phyloP scores from a whole-genome alignment of 2,888 invertebrate genomes.

The Ptycholaimellus sp. region DNA sequence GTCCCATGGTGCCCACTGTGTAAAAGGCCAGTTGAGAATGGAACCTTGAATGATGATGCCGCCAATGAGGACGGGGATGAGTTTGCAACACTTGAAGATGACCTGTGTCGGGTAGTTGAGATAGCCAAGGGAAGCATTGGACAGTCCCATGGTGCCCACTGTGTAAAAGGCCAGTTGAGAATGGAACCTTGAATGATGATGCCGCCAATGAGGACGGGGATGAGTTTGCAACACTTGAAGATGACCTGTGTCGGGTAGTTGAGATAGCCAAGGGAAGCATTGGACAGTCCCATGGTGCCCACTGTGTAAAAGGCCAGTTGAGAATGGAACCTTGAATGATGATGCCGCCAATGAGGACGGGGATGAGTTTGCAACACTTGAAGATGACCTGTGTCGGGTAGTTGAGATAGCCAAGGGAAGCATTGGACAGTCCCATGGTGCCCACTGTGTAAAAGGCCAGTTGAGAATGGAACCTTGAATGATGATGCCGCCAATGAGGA shows the following conservation, averaged over 20 bases:
- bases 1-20: constrained; percentile 79
- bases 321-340: constrained; percentile 62
- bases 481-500: constrained; percentile 69
- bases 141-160: constrained; percentile 79
- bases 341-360: constrained; percentile 75
- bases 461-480: constrained; percentile 61
- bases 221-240: constrained; percentile 87
- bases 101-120: constrained; percentile 86
- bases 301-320: constrained; percentile 61
- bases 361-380: constrained; percentile 86
- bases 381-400: constrained; percentile 90
- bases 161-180: constrained; percentile 61
- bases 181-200: constrained; percentile 65
- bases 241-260: constrained; percentile 90
- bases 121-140: constrained; percentile 73
- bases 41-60: constrained; percentile 67
- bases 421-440: constrained; percentile 85
- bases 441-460: constrained; percentile 65
- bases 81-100: constrained; percentile 88
- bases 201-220: constrained; percentile 78
- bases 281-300: constrained; percentile 85
- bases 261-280: constrained; percentile 68
- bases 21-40: constrained; percentile 57
- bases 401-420: constrained; percentile 72
- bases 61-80: constrained; percentile 78